phyloP scores from a whole-genome alignment of 2,113 vertebrate species.

The Atrichornis clamosus region DNA sequence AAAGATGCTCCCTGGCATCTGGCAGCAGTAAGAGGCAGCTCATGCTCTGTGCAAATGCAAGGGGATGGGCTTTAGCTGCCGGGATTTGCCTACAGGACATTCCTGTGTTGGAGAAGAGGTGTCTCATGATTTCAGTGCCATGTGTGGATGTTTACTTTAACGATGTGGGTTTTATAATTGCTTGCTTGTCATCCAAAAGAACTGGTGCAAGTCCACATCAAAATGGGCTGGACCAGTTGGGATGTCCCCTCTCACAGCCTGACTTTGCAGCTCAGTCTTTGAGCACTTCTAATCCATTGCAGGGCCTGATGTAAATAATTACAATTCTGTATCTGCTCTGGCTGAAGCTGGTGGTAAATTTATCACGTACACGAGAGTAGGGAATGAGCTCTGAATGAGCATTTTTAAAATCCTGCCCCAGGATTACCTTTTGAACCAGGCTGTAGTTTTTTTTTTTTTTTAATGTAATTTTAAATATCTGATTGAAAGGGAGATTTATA shows the following conservation, averaged over 20 bases:
- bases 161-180: neutral
- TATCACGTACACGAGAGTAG: neutral
- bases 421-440: neutral
- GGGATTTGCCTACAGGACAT: accelerated
- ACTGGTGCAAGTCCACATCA: accelerated
- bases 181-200: neutral
- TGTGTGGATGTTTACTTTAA: too few species aligned
- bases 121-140: neutral
- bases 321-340: neutral
- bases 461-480: neutral
- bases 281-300: neutral
- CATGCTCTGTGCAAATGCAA: neutral
- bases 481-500: neutral
- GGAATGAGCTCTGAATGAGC: neutral
- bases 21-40: neutral
- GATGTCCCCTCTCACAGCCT: neutral
- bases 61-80: neutral
- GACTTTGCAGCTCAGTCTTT: neutral
- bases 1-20: neutral
- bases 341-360: neutral
- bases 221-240: neutral
- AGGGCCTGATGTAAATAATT: neutral
- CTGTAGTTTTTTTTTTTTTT: neutral
- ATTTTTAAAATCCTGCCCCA: neutral
- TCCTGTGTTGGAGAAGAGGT: neutral